These are phyloP conservation scores for Rotaria magnacalcarata DNA, from an alignment of 2,888 invertebrate genomes.

Conservation along the genomic window DNA sequence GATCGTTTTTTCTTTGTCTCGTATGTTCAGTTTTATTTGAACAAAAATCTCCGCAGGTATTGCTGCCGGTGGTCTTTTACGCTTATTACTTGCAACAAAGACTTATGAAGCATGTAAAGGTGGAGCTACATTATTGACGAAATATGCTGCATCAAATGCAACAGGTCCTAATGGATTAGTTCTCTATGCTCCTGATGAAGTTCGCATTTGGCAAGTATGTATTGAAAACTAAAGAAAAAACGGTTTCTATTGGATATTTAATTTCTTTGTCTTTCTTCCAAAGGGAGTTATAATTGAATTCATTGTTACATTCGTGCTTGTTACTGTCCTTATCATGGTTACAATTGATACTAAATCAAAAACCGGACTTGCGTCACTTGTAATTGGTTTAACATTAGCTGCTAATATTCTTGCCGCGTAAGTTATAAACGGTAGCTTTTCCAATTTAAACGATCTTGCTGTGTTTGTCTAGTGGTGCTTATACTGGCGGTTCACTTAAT, in stretches of 20 bases:
- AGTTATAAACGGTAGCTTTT: not conserved
- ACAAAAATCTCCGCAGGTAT: not conserved
- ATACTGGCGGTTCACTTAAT: conserved; percentile 23
- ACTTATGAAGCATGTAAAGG: not conserved
- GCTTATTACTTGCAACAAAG: not conserved
- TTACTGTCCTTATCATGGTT: not conserved
- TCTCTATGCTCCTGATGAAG: not conserved
- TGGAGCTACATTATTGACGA: conserved; percentile 6
- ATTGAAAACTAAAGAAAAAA: too few species aligned
- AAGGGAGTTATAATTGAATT: conserved; percentile 22
- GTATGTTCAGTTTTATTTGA: not conserved
- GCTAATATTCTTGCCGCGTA: not conserved
- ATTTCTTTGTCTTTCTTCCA: not conserved
- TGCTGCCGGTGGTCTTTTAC: conserved; percentile 30
- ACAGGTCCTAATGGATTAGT: not conserved
- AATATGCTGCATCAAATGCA: not conserved
- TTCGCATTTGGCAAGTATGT: not conserved
- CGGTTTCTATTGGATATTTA: too few species aligned
- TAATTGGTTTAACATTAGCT: not conserved
- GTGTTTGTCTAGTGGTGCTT: not conserved
- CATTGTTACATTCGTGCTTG: conserved; percentile 24
- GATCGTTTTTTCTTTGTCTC: too few species aligned
- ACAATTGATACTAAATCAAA: conserved; percentile 27
- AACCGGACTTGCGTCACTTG: not conserved
- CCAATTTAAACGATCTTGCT: too few species aligned